Evolutionary conservation across 2,888 invertebrate genomes (phyloP).

Genomic region (Linhomoeus sp.): DNA sequence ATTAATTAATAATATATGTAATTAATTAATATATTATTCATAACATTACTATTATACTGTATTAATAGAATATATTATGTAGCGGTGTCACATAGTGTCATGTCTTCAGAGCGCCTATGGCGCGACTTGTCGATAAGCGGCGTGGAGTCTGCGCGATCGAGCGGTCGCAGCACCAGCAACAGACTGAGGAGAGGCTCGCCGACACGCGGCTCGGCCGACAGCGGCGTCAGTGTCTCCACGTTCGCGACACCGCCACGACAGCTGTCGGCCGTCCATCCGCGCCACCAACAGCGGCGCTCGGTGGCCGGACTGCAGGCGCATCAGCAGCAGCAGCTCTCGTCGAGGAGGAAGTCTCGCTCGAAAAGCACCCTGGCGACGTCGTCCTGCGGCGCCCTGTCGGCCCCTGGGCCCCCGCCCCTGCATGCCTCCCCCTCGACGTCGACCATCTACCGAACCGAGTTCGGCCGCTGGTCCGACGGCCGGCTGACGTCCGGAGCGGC

Average conservation of each 20-base stretch:
- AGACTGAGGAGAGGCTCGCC: background rate
- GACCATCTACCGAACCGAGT: constrained; percentile 1
- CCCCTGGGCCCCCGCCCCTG: background rate
- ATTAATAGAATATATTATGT: no score
- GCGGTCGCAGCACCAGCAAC: background rate
- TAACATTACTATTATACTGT: no score
- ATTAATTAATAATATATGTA: no score
- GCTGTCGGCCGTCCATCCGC: background rate
- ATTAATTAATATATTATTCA: no score
- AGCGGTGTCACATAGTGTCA: no score
- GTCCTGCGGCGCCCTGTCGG: background rate
- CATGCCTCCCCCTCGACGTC: background rate
- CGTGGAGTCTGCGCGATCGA: background rate
- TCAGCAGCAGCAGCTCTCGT: no score
- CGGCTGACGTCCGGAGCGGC: background rate
- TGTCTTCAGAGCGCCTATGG: background rate
- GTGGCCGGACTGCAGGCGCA: background rate
- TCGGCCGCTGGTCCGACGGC: constrained; percentile 3
- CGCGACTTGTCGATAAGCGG: constrained; percentile 1
- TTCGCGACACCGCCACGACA: background rate
- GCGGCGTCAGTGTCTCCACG: background rate
- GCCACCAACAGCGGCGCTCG: background rate
- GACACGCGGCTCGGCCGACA: background rate
- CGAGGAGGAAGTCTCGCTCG: background rate
- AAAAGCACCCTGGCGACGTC: no score